Evolutionary conservation across 1,140 invertebrate species (phyloP).

Genomic region (Pollicipes pollicipes): DNA sequence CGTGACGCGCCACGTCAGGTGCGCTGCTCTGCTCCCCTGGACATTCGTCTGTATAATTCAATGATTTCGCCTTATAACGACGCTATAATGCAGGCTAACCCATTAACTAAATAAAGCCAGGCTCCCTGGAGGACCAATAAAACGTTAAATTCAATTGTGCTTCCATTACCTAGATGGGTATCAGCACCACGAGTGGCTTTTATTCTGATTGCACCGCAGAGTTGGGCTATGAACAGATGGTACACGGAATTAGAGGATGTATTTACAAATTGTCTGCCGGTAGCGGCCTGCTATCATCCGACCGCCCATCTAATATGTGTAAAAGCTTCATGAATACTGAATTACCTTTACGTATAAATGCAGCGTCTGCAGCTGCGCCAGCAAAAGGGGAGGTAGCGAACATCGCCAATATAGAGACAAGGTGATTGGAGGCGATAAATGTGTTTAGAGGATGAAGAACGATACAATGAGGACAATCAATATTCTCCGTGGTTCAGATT

Average conservation of each 20-base stretch:
- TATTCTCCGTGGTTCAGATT: too few relatives aligned
- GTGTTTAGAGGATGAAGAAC: too few relatives aligned
- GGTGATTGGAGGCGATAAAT: too few relatives aligned
- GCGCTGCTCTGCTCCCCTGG: neutral
- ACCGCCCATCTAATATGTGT: neutral
- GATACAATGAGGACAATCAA: too few relatives aligned
- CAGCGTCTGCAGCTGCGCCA: too few relatives aligned
- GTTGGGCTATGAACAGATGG: neutral
- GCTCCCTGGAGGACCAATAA: neutral
- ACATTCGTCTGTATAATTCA: slow-evolving; percentile 2
- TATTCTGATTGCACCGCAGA: slow-evolving; percentile 1
- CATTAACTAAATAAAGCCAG: slow-evolving; percentile 1
- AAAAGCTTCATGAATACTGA: neutral
- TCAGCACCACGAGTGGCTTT: neutral
- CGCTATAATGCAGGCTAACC: slow-evolving; percentile 1
- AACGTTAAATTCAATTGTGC: slow-evolving; percentile 2
- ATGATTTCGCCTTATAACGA: slow-evolving; percentile 2
- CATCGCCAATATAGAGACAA: too few relatives aligned
- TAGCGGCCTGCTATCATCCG: neutral
- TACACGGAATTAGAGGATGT: neutral
- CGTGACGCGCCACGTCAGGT: too few relatives aligned
- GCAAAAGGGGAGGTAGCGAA: too few relatives aligned
- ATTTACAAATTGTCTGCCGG: neutral
- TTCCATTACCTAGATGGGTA: slow-evolving; percentile 1
- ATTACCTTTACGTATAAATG: neutral